Percentiles rank a stretch among this genome's conserved stretches.
phyloP scores from a whole-genome alignment of 2,797 vertebrate species.

The Oreortyx pictus region DNA sequence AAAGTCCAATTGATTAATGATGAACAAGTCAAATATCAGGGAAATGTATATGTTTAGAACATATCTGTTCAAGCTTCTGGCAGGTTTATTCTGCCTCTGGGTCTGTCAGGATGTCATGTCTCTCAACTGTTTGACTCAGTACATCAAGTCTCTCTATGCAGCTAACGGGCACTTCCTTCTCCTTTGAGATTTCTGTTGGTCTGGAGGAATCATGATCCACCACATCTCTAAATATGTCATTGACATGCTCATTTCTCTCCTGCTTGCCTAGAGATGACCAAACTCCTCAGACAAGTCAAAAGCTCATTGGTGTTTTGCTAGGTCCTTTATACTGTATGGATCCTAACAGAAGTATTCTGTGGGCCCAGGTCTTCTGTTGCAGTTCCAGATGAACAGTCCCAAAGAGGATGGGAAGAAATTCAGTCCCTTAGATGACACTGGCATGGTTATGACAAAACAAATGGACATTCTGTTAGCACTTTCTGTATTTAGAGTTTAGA shows the following conservation, averaged over 20 bases:
- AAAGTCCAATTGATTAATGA: background rate
- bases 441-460: background rate
- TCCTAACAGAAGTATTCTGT: background rate
- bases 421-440: background rate
- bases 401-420: background rate
- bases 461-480: background rate
- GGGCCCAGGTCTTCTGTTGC: background rate
- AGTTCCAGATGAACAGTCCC: background rate
- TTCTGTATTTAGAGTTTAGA: background rate
- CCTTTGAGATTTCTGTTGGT: background rate
- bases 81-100: background rate
- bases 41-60: background rate
- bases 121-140: background rate
- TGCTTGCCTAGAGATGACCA: background rate
- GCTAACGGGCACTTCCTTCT: background rate
- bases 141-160: background rate
- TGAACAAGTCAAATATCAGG: background rate
- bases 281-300: background rate
- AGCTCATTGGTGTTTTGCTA: background rate
- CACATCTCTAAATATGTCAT: background rate
- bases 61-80: background rate
- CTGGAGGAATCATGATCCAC: background rate
- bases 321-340: background rate
- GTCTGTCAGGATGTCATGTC: background rate
- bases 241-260: background rate